Conservation (phyloP, 2,113 vertebrate genomes). For the Dromaius novaehollandiae region DNA sequence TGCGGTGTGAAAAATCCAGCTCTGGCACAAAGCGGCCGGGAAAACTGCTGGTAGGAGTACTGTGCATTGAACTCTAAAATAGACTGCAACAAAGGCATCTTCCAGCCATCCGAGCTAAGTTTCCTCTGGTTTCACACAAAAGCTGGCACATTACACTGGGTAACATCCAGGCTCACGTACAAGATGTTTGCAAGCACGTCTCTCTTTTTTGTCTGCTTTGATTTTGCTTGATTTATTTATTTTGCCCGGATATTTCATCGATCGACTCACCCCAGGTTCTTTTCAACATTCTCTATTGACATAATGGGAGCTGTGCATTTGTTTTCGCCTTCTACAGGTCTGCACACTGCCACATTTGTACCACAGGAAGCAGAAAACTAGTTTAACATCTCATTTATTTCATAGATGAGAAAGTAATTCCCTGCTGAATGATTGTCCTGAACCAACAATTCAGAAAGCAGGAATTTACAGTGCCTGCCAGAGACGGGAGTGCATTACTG, state of each 20-base stretch:
- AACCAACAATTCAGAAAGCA: conserved; percentile 82
- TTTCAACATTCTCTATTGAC: not conserved
- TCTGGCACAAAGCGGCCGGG: not conserved
- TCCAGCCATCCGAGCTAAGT: not conserved
- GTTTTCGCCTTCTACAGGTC: conserved; percentile 27
- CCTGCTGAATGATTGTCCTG: conserved; percentile 83
- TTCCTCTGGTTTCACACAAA: not conserved
- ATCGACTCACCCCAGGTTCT: not conserved
- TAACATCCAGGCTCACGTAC: rapidly evolving
- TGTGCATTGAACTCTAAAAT: too few relatives aligned
- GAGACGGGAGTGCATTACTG: conserved; percentile 67
- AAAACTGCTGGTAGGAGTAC: not conserved
- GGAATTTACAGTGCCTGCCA: conserved; percentile 79
- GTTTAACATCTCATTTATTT: conserved; percentile 87
- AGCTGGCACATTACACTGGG: not conserved
- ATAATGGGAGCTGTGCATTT: not conserved
- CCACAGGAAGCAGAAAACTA: conserved; percentile 80
- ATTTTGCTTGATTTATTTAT: rapidly evolving
- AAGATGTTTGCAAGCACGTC: rapidly evolving
- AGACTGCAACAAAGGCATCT: not conserved
- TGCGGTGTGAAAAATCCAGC: not conserved
- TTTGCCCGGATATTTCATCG: rapidly evolving
- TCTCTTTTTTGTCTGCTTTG: too few relatives aligned
- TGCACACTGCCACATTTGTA: conserved; percentile 53
- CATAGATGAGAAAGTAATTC: conserved; percentile 85